Evolutionary conservation across 1,140 invertebrate genomes (phyloP).

Genomic region (Papilio machaon): DNA sequence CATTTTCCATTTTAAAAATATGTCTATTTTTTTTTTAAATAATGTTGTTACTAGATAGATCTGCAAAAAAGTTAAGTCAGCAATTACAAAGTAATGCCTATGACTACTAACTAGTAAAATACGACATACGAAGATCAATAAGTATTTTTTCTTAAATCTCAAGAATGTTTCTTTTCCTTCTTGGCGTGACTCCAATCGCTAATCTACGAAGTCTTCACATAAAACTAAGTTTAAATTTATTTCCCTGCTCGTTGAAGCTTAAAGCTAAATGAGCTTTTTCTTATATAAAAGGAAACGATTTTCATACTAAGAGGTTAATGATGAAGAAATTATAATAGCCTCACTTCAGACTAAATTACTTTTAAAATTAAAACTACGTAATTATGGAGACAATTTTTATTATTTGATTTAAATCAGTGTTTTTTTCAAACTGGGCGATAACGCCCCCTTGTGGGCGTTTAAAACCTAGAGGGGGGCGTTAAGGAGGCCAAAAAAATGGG

Average conservation of each 20-base stretch:
- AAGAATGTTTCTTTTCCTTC: not conserved
- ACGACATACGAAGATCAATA: too few relatives aligned
- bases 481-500: too few relatives aligned
- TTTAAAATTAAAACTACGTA: constrained; percentile 5
- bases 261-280: constrained; percentile 26
- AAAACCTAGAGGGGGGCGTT: too few relatives aligned
- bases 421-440: too few relatives aligned
- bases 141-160: not conserved
- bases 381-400: not conserved
- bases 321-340: constrained; percentile 19
- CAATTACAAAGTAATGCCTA: too few relatives aligned
- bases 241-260: constrained; percentile 10
- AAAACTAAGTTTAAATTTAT: constrained; percentile 10
- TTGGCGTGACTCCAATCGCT: constrained; percentile 5
- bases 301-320: constrained; percentile 22
- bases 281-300: constrained; percentile 9
- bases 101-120: too few relatives aligned
- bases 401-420: not conserved
- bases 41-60: too few relatives aligned
- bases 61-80: too few relatives aligned
- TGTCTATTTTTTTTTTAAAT: too few relatives aligned
- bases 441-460: too few relatives aligned
- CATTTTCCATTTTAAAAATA: too few relatives aligned
- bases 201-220: constrained; percentile 10
- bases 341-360: constrained; percentile 7